Percentiles rank a stretch among this genome's conserved stretches.
These are phyloP conservation scores for Hoplostethus atlanticus DNA, from an alignment of 2,797 vertebrate genomes.

Conservation along the genomic window DNA sequence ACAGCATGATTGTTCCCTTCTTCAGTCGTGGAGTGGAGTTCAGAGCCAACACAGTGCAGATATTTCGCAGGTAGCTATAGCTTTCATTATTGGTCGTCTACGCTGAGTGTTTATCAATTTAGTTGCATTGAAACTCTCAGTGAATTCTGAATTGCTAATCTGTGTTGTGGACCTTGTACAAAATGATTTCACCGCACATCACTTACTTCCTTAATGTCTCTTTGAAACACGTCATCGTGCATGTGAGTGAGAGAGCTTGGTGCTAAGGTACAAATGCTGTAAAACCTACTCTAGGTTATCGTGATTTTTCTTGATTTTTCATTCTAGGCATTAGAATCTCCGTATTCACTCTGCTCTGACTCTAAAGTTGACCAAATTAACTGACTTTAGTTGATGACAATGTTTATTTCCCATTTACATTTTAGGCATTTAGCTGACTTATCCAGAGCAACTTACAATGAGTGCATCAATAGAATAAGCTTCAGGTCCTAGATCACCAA, in stretches of 20 bases:
- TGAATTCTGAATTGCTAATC: not conserved
- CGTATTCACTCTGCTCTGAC: not conserved
- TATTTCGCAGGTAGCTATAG: slow-evolving; percentile 49
- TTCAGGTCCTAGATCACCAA: too few relatives aligned
- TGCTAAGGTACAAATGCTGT: not conserved
- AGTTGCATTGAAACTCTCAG: not conserved
- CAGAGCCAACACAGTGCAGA: slow-evolving; percentile 23
- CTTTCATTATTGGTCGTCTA: not conserved
- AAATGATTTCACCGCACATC: too few relatives aligned
- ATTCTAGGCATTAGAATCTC: too few relatives aligned
- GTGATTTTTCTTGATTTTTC: too few relatives aligned
- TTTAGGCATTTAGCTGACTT: not conserved
- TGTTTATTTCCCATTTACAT: not conserved
- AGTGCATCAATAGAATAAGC: not conserved
- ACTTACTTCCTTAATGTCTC: too few relatives aligned
- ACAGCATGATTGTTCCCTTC: slow-evolving; percentile 79
- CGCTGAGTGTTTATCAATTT: not conserved
- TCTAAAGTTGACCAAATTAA: too few relatives aligned
- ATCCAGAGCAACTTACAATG: not conserved
- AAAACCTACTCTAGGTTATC: too few relatives aligned
- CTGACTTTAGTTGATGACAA: too few relatives aligned
- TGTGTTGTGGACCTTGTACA: slow-evolving; percentile 1
- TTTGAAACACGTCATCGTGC: too few relatives aligned
- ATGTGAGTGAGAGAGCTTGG: not conserved
- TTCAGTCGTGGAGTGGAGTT: slow-evolving; percentile 39